These are phyloP conservation scores for Prolemur simus DNA, from an alignment of 2,113 vertebrate genomes.

Conservation along the genomic window DNA sequence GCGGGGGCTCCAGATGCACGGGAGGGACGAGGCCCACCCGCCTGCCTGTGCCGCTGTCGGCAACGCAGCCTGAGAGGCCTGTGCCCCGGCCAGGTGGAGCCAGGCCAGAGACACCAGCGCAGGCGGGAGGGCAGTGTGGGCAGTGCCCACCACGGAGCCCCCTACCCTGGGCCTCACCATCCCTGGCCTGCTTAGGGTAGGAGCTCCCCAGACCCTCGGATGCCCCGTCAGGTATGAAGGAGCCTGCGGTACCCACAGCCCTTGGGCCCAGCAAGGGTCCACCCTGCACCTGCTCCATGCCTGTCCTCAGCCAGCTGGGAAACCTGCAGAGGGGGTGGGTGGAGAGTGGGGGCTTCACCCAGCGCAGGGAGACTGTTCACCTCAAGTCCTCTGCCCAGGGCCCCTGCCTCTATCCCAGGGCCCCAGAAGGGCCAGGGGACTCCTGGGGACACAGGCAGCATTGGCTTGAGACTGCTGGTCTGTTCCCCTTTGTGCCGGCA, in stretches of 20 bases:
- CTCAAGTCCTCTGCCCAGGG: too few species aligned
- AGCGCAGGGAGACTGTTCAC: neutral
- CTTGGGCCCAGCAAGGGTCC: neutral
- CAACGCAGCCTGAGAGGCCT: rapidly evolving
- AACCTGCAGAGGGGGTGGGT: rapidly evolving
- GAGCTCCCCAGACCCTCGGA: neutral
- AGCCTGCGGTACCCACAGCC: neutral
- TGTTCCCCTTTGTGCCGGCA: too few species aligned
- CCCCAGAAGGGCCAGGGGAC: too few species aligned
- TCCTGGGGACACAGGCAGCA: too few species aligned
- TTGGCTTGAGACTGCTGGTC: too few species aligned
- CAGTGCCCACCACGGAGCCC: neutral
- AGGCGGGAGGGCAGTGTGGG: rapidly evolving
- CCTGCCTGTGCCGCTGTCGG: neutral
- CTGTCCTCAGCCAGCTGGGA: rapidly evolving
- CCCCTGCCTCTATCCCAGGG: neutral
- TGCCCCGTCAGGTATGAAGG: neutral
- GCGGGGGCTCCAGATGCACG: neutral
- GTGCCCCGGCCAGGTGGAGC: neutral
- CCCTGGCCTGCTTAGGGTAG: too few species aligned
- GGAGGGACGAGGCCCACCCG: too few species aligned
- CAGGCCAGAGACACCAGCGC: too few species aligned
- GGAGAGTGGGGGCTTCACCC: neutral
- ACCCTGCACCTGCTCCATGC: rapidly evolving
- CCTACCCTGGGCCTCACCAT: too few species aligned